A percentile compares a stretch with the other conserved stretches of the same genome.
These are phyloP conservation scores for Aphidius colemani DNA, from an alignment of 2,888 invertebrate genomes.

Conservation along the genomic window DNA sequence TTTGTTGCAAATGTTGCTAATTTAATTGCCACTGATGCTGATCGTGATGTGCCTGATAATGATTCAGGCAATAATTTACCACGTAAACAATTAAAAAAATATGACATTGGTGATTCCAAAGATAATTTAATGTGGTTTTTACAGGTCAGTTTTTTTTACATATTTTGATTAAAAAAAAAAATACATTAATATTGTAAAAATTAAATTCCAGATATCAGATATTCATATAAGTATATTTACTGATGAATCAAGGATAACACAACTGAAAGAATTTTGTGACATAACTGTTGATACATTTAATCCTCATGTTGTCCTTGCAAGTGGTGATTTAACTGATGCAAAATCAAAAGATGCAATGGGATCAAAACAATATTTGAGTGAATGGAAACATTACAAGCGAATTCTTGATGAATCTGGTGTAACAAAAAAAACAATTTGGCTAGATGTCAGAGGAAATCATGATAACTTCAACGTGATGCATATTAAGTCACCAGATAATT, in stretches of 20 bases:
- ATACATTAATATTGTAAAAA: background rate
- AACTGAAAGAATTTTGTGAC: conserved; percentile 81
- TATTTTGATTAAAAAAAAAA: background rate
- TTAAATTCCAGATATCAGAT: conserved; percentile 75
- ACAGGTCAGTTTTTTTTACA: conserved; percentile 64
- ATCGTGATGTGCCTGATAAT: conserved; percentile 32
- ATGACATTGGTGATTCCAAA: conserved; percentile 63
- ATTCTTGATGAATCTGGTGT: conserved; percentile 72
- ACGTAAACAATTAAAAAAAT: conserved; percentile 45
- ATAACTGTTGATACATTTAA: conserved; percentile 73
- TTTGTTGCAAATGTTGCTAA: conserved; percentile 73
- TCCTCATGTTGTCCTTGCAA: conserved; percentile 79
- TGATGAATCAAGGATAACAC: conserved; percentile 74
- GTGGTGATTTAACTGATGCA: conserved; percentile 87
- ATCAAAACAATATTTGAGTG: conserved; percentile 78
- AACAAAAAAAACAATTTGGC: conserved; percentile 74
- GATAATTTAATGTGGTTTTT: conserved; percentile 76
- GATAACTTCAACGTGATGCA: conserved; percentile 87
- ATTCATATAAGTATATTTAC: conserved; percentile 86
- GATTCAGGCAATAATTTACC: conserved; percentile 20
- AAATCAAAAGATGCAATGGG: conserved; percentile 79
- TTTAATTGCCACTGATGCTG: conserved; percentile 59
- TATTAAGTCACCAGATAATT: conserved; percentile 73
- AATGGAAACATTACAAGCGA: conserved; percentile 81
- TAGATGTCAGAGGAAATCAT: conserved; percentile 92